Evolutionary conservation across 37 sponge, comb jelly and placozoan genomes (phyloP), one percentile per base, ranked within the genome.

Genomic region (Ephydatia muelleri): DNA sequence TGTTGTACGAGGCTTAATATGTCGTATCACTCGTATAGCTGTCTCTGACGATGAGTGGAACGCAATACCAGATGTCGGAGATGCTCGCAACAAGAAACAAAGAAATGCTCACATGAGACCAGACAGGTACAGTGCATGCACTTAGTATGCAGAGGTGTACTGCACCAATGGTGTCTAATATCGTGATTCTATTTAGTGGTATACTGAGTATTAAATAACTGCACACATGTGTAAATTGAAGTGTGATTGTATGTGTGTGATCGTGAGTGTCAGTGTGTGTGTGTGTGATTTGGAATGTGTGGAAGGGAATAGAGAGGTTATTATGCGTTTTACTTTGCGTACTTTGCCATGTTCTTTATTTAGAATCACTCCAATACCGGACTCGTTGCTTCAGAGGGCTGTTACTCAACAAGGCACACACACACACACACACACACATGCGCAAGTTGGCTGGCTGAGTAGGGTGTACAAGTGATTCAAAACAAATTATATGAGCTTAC

Each of bases 41-140:
- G 97, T 98, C 72, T 85, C 87, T 16, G 81, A 82, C 5, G 93
- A 96, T 0, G 93, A 96, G 70, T 98, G 99, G 99, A 38, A 71
- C 31, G 89, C 72, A 79, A 94, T 98, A 30, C 99, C 99, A 11
- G 99, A 98, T 32, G 97, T 96, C 34, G 97, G 97, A 4, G 95
- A 94, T 64, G 84, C 88, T 11, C 82, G 97, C 4, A 91, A 90
- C 79, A 97, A 97, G 84, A 96, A 87, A 82, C 93, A 97, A 83
- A 72, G 95, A 22, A 92, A 94, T 33, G 88, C 95, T 27, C 78
- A 84, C 73, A 80, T 93, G 33, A 68, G 93, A 26, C 93, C 93
- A 33, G 93, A 93, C 71, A 76, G 90, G 68, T 88, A 88, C 82
- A 38, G 5, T 23, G 6, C 31, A 4, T 35, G 33, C 29, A 70